Conservation (phyloP, 2,113 vertebrate species). For the Corythornis cristatus region DNA sequence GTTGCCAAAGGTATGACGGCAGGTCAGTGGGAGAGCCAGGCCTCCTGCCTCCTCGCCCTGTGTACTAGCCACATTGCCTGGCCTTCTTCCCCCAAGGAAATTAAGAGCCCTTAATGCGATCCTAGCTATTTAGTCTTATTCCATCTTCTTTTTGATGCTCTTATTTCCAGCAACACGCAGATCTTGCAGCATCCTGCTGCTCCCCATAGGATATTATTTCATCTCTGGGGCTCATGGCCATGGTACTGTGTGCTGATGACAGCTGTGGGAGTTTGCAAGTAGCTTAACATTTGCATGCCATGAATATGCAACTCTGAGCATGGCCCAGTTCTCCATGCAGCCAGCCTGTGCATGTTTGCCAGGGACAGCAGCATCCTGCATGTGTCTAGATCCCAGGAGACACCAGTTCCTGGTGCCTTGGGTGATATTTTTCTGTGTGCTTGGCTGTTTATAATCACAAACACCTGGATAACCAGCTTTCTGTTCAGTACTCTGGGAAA, state of each 20-base stretch:
- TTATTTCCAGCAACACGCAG: not conserved
- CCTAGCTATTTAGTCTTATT: not conserved
- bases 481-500: not conserved
- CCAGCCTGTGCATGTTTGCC: not conserved
- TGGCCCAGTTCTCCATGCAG: slow-evolving; percentile 47
- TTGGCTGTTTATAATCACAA: not conserved
- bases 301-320: slow-evolving; percentile 54
- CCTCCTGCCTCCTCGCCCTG: not conserved
- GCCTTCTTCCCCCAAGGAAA: not conserved
- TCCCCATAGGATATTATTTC: slow-evolving; percentile 6
- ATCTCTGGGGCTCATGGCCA: slow-evolving; percentile 24
- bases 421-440: not conserved
- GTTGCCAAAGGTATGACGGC: slow-evolving; percentile 5
- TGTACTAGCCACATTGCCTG: not conserved
- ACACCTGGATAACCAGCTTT: not conserved
- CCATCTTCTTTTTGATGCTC: slow-evolving; percentile 9
- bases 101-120: not conserved
- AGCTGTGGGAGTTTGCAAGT: slow-evolving; percentile 49
- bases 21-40: slow-evolving; percentile 16
- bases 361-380: slow-evolving; percentile 1
- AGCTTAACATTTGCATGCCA: slow-evolving; percentile 51
- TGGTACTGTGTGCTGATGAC: not conserved
- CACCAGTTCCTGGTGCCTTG: not conserved
- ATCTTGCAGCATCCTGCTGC: not conserved
- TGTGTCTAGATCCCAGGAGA: not conserved